Evolutionary conservation across 2,797 vertebrate genomes (phyloP).

Genomic region (Octomys mimax): DNA sequence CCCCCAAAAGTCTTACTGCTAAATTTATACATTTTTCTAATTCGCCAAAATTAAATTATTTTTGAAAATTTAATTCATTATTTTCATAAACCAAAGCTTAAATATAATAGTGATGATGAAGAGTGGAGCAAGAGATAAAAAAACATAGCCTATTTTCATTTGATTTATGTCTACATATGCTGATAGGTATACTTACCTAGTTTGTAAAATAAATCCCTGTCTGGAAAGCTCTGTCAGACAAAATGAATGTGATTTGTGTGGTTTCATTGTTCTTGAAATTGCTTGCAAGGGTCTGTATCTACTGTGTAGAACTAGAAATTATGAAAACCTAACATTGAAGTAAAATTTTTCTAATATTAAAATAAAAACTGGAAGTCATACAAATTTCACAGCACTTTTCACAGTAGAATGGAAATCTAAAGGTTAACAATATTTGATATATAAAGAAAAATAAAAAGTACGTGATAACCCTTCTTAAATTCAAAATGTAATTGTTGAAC

Average conservation of each 20-base stretch:
- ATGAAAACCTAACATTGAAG: background rate
- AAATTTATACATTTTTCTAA: background rate
- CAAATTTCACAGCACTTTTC: background rate
- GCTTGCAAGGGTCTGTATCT: background rate
- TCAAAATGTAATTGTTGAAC: background rate
- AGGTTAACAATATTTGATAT: background rate
- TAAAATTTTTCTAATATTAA: background rate
- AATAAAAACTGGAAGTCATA: background rate
- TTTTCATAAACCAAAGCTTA: conserved; percentile 15
- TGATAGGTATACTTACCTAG: background rate
- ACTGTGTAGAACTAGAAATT: background rate
- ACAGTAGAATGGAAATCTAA: background rate
- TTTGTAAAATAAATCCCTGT: background rate
- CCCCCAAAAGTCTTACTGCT: background rate
- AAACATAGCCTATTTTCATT: background rate
- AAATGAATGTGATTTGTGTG: background rate
- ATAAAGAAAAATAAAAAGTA: background rate
- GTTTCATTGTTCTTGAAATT: background rate
- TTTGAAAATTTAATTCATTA: background rate
- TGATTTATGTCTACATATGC: background rate
- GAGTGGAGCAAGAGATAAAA: background rate
- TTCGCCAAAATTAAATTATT: conserved; percentile 14
- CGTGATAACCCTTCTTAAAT: background rate
- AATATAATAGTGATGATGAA: conserved; percentile 6
- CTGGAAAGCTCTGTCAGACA: background rate